A percentile compares a stretch with the other conserved stretches of the same genome.
Conservation (phyloP, 1,140 invertebrate species). For the Eulimnadia texana region DNA sequence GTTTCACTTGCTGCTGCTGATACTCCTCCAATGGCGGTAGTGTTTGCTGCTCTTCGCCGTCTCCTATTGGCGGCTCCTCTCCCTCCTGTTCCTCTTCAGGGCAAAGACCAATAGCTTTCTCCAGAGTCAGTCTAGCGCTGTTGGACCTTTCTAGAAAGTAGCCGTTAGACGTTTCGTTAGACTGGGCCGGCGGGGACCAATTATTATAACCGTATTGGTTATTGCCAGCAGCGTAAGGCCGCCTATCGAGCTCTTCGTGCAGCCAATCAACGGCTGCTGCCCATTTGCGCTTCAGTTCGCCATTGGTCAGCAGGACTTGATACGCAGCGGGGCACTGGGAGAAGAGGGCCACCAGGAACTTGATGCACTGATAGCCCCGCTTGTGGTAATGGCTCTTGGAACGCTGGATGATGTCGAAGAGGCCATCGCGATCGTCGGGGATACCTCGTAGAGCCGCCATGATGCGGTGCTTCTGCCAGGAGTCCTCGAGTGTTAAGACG, state of each 20-base stretch:
- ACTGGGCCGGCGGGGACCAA: conserved; percentile 85
- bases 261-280: conserved; percentile 78
- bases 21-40: not conserved
- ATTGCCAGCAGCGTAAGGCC: conserved; percentile 22
- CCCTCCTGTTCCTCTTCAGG: conserved; percentile 44
- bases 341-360: conserved; percentile 83
- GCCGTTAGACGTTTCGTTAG: conserved; percentile 87
- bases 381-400: conserved; percentile 93
- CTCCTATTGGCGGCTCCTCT: not conserved
- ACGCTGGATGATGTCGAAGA: conserved; percentile 81
- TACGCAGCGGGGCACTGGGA: conserved; percentile 60
- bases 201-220: conserved; percentile 25
- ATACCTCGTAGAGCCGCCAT: conserved; percentile 83
- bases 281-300: conserved; percentile 73
- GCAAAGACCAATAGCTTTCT: conserved; percentile 64
- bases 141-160: conserved; percentile 89
- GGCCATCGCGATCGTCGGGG: conserved; percentile 77
- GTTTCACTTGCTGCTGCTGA: not conserved
- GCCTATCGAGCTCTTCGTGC: conserved; percentile 75
- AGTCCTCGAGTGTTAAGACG: conserved; percentile 80
- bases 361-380: conserved; percentile 90
- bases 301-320: conserved; percentile 55
- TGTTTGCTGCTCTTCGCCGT: not conserved
- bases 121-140: conserved; percentile 76
- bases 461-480: conserved; percentile 86